These are phyloP conservation scores for Hyphantria cunea DNA, from an alignment of 1,140 invertebrate species.

Conservation along the genomic window DNA sequence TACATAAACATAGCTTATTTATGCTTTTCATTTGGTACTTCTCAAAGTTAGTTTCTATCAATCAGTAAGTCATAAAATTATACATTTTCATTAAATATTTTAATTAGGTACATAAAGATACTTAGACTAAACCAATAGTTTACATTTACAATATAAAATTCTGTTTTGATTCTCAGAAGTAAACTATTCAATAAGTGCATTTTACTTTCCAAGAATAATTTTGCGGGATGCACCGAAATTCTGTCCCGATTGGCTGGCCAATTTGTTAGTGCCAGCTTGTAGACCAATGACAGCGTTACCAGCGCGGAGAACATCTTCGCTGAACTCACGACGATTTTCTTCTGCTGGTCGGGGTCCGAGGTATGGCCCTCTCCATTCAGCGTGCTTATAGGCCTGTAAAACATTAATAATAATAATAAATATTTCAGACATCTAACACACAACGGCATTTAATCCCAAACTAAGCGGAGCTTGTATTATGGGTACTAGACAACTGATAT, in stretches of 20 bases:
- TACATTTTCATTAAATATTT: not conserved
- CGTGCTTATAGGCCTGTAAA: constrained; percentile 90
- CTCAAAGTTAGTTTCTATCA: too few relatives aligned
- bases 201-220: constrained; percentile 91
- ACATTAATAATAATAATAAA: too few relatives aligned
- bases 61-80: constrained; percentile 7
- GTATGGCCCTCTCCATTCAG: constrained; percentile 93
- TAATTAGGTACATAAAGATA: not conserved
- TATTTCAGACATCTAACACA: too few relatives aligned
- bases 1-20: not conserved
- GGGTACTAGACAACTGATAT: too few relatives aligned
- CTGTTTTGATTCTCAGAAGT: too few relatives aligned
- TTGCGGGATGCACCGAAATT: constrained; percentile 94
- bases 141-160: not conserved
- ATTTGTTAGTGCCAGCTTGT: constrained; percentile 95
- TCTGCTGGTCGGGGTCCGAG: constrained; percentile 93
- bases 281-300: constrained; percentile 94
- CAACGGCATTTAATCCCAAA: too few relatives aligned
- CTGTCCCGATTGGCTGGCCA: constrained; percentile 93
- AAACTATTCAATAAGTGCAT: not conserved
- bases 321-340: constrained; percentile 94
- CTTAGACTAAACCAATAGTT: not conserved
- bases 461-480: too few relatives aligned
- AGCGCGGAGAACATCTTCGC: constrained; percentile 92
- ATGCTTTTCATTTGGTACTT: constrained; percentile 5